Evolutionary conservation across 2,888 invertebrate genomes (phyloP).

Genomic region (Opisthograptis luteolata): DNA sequence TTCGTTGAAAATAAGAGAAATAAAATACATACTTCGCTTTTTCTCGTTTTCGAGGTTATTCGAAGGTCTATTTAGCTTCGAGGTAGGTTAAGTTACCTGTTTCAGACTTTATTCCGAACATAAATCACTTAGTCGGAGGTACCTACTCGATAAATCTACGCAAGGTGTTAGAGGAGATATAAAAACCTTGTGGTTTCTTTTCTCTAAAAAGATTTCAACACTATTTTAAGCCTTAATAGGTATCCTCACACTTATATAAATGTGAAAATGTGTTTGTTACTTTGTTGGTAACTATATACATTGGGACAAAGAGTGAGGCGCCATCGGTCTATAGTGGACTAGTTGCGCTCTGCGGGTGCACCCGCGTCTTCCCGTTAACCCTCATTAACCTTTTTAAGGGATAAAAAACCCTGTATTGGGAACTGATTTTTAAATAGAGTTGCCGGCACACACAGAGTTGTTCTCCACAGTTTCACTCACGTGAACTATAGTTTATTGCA

Average conservation of each 20-base stretch:
- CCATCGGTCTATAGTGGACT: not conserved
- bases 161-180: constrained; percentile 23
- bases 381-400: too few relatives aligned
- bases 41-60: not conserved
- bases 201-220: not conserved
- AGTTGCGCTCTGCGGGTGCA: too few relatives aligned
- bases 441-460: too few relatives aligned
- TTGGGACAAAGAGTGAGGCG: too few relatives aligned
- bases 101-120: constrained; percentile 19
- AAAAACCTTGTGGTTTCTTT: constrained; percentile 24
- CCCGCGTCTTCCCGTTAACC: too few relatives aligned
- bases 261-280: too few relatives aligned
- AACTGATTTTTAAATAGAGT: too few relatives aligned
- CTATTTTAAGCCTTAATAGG: not conserved
- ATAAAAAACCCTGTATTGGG: too few relatives aligned
- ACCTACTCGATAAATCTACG: constrained; percentile 28
- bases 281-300: too few relatives aligned
- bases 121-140: constrained; percentile 26
- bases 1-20: not conserved
- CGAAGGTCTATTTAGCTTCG: constrained; percentile 3
- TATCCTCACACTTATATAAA: too few relatives aligned
- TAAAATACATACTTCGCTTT: not conserved
- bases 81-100: constrained; percentile 11
- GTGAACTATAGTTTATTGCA: too few relatives aligned
- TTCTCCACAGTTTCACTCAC: too few relatives aligned